Evolutionary conservation across 2,113 vertebrate genomes (phyloP).

Genomic region (Pipa parva): DNA sequence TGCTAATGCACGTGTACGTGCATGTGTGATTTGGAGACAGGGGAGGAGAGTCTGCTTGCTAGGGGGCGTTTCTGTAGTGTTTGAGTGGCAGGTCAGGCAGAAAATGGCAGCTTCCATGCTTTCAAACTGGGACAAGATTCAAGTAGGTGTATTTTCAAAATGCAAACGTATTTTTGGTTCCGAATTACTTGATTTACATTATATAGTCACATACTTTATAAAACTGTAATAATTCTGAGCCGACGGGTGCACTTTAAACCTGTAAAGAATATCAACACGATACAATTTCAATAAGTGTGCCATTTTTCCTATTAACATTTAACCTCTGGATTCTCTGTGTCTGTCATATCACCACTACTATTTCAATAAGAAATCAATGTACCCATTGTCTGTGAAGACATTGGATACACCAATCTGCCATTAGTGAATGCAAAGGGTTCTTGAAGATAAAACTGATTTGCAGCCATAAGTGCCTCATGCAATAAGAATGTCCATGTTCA

Average conservation of each 20-base stretch:
- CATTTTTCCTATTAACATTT: not conserved
- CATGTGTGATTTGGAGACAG: too few species aligned
- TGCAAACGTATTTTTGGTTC: too few species aligned
- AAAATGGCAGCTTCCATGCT: too few species aligned
- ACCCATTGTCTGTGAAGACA: not conserved
- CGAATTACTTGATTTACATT: too few species aligned
- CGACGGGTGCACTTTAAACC: not conserved
- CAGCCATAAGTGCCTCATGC: not conserved
- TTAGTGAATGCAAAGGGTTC: not conserved
- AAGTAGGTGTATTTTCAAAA: too few species aligned
- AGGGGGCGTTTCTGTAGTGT: too few species aligned
- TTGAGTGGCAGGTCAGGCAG: too few species aligned
- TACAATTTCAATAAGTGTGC: not conserved
- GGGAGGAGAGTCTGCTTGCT: too few species aligned
- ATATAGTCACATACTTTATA: too few species aligned
- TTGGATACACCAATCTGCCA: not conserved
- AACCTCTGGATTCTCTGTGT: not conserved
- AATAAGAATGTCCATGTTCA: not conserved
- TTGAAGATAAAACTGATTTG: not conserved
- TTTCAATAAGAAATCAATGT: not conserved
- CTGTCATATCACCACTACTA: not conserved
- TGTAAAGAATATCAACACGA: not conserved
- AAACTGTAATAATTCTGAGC: too few species aligned
- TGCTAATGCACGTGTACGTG: too few species aligned
- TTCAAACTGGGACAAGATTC: too few species aligned